Base-by-base conservation (phyloP, 2,888 invertebrate genomes). In the Tetramorium bicarinatum region DNA sequence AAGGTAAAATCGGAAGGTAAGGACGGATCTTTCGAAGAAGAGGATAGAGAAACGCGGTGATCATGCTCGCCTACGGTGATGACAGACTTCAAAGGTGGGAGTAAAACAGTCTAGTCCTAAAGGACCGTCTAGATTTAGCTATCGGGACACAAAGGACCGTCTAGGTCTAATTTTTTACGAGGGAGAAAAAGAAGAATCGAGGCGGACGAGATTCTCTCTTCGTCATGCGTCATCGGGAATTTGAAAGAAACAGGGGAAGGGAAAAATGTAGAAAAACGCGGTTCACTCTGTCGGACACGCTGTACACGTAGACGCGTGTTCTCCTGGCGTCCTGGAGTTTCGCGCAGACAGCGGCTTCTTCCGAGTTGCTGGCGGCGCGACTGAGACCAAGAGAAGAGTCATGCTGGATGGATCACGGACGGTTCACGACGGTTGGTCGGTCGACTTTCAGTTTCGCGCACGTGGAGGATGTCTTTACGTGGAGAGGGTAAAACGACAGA, bases 251-350 rank as follows among this genome's bases (percentile, higher is more conserved):
- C 29, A 4, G 29, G 15, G 47, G 34, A 29, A 3, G 15, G 25
- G 52, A 9, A 11, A 54, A 21, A 56, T 15, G 47, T 29, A 47
- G 41, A 34, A 41, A 18, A 38, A 72, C 74, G 74, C 38, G 62
- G 41, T 83, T 79, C 79, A 84, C 74, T 69, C 69, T 81, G 61
- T 74, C 77, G 77, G 34, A 62, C 61, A 79, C 66, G 77, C 56
- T 83, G 66, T 89, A 62, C 81, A 85, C 87, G 85, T 87, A 86
- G 87, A 81, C 62, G 76, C 77, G 64, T 84, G 86, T 85, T 89
- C 86, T 85, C 83, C 74, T 21, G 81, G 72, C 71, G 86, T 88
- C 82, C 83, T 81, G 85, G 80, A 47, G 25, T 72, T 47, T 64
- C 59, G 41, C 74, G 61, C 49, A 66, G 84, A 44, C 66, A 61